These are phyloP conservation scores for Osmoderma eremita DNA, from an alignment of 2,888 invertebrate species.

Conservation along the genomic window DNA sequence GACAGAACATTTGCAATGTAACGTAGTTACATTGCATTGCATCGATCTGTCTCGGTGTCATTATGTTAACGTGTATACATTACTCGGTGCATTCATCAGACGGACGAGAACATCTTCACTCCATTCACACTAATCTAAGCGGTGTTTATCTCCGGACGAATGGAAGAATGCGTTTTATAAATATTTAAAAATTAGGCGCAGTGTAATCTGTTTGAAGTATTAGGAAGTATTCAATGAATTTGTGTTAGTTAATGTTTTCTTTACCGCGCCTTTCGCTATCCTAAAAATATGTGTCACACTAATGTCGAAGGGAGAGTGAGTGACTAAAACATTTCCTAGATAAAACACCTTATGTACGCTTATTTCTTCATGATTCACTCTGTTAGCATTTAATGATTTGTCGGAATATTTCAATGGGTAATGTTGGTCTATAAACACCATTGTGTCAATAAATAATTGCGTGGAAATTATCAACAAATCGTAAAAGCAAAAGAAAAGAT, in stretches of 20 bases:
- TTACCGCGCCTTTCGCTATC: slow-evolving; percentile 25
- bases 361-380: slow-evolving; percentile 14
- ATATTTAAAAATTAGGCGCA: slow-evolving; percentile 25
- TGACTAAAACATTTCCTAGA: slow-evolving; percentile 31
- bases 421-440: neutral
- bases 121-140: no score
- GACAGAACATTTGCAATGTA: neutral
- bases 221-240: slow-evolving; percentile 20
- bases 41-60: no score
- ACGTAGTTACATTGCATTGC: neutral
- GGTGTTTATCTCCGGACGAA: no score
- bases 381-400: neutral
- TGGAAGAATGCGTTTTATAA: slow-evolving; percentile 3
- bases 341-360: slow-evolving; percentile 15
- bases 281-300: slow-evolving; percentile 1
- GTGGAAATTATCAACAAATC: no score
- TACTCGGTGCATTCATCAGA: no score
- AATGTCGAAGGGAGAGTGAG: slow-evolving; percentile 20
- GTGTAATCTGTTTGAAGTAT: slow-evolving; percentile 8
- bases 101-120: no score
- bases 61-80: no score
- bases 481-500: no score
- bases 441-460: no score
- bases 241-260: neutral
- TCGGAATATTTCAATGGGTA: neutral